A percentile compares a stretch with the other conserved stretches of the same genome.
Evolutionary conservation across 2,888 invertebrate species (phyloP).

Genomic region (Andrena trimmerana): DNA sequence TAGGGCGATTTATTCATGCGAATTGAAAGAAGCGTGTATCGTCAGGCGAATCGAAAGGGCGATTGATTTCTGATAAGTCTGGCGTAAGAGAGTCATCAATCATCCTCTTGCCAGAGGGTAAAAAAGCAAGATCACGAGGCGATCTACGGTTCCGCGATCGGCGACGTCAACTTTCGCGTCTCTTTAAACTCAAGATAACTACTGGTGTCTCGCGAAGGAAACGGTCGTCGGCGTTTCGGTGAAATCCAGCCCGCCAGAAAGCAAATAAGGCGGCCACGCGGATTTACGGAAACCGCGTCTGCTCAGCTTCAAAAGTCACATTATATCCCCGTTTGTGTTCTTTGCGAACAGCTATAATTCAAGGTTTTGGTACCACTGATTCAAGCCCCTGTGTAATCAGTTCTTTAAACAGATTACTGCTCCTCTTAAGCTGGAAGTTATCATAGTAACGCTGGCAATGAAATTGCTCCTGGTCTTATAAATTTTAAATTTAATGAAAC

Average conservation of each 20-base stretch:
- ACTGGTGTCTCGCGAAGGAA: conserved; percentile 51
- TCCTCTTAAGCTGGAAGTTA: not conserved
- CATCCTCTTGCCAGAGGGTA: conserved; percentile 41
- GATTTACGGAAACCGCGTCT: conserved; percentile 69
- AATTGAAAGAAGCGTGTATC: conserved; percentile 10
- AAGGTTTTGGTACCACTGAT: conserved; percentile 15
- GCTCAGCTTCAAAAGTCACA: conserved; percentile 53
- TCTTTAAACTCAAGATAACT: conserved; percentile 28
- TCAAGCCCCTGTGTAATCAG: not conserved
- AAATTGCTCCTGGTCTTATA: not conserved
- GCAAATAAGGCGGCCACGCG: conserved; percentile 61
- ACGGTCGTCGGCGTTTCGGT: conserved; percentile 56
- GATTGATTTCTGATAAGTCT: conserved; percentile 37
- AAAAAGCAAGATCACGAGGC: conserved; percentile 15
- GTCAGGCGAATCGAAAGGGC: not conserved
- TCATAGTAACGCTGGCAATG: not conserved
- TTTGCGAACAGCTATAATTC: not conserved
- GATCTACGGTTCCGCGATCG: conserved; percentile 48
- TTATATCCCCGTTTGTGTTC: conserved; percentile 14
- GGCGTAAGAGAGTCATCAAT: conserved; percentile 56
- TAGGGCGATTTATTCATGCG: not conserved
- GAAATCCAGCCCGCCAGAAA: conserved; percentile 65
- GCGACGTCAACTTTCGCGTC: conserved; percentile 25
- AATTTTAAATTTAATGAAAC: too few relatives aligned
- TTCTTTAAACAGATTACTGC: not conserved